Evolutionary conservation across 2,113 vertebrate species (phyloP), one percentile per base, ranked within the genome.

Genomic region (Nanorana parkeri): DNA sequence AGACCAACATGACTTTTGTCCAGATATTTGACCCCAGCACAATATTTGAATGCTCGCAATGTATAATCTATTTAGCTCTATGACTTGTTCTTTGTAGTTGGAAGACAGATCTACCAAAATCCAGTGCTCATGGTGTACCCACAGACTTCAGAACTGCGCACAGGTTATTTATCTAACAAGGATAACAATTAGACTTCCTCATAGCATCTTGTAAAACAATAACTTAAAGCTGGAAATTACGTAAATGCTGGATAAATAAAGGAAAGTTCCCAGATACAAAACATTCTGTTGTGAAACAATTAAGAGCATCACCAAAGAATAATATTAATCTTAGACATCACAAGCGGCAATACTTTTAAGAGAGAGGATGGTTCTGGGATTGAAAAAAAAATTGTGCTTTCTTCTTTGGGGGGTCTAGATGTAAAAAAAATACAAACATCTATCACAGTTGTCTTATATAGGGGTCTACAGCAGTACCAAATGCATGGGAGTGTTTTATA

Each of bases 91-190:
- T 13, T 24, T 51, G 41, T 26, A 23, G 16, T 52, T 23, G 47
- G 21, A 41, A 47, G 26, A 51, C 23, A 55, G 16, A 28, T 55
- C 51, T 19, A 11, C 41, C 41, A 11, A 36, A 36, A 11, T 3
- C 41, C 41, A 47, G 41, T 47, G 6, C 41, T 13, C 41, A 47
- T 3, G 10, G 8, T 47, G 68, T 71, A 55, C 68, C 68, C 19
- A 11, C 51, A 54, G 17, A 55, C 10, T 1, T 15, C 41, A 17
- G 23, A 28, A 11, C 23, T 1, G 17, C 21, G 8, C 17, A 51
- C 41, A 32, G 17, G 23, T 71, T 71, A 54, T 71, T 71, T 71
- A 24, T 71, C 1, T 17, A 52, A 69, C 68, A 24, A 16, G 68
- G 51, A 2, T 69, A 69, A 69, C 41, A 71, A 52, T 69, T 13